Evolutionary conservation across 2,888 invertebrate genomes (phyloP), one percentile per base, ranked within the genome.

Genomic region (Ormyrus labotus): DNA sequence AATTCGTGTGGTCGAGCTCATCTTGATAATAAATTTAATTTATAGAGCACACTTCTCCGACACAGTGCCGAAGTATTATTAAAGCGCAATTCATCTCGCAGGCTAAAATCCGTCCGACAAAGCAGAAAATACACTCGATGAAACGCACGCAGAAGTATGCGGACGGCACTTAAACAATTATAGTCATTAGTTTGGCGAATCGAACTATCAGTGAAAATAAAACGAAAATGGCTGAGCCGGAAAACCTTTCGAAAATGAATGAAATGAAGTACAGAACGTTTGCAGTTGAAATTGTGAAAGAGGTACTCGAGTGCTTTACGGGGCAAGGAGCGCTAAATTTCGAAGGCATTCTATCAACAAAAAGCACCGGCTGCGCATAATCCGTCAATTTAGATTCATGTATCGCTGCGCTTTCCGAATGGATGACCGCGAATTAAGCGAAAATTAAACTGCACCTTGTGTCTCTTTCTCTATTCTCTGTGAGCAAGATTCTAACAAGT

Each of bases 371-470:
- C 58, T 64, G 57, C 19, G 45, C 10, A 19, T 10, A 55, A 50
- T 8, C 45, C 51, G 58, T 45, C 47, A 63, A 67, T 67, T 74
- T 47, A 58, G 53, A 68, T 57, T 53, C 75, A 53, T 50, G 67
- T 68, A 58, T 68, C 74, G 60, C 51, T 57, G 34, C 34, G 3
- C 34, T 34, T 34, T 34, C 34, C 34, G 34, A 3, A 34, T 34
- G 34, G 34, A 34, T 34, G 34, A 34, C 34, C 34, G 3, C 34
- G 34, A 34, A 34, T 34, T 34, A 34, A 34, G 34, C 34, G 2
- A 34, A 34, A 34, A 34, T 34, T 34, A 34, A 1, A 34, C 34
- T 34, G 34, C 34, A 34, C 3, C 3, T 3, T 2, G 3, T 2
- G 2, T 34, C 34, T 34, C 2, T 34, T 34, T 34, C 34, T 34